A percentile compares a stretch with the other conserved stretches of the same genome.
Evolutionary conservation across 2,797 vertebrate genomes (phyloP).

Genomic region (Aeoliscus strigatus): DNA sequence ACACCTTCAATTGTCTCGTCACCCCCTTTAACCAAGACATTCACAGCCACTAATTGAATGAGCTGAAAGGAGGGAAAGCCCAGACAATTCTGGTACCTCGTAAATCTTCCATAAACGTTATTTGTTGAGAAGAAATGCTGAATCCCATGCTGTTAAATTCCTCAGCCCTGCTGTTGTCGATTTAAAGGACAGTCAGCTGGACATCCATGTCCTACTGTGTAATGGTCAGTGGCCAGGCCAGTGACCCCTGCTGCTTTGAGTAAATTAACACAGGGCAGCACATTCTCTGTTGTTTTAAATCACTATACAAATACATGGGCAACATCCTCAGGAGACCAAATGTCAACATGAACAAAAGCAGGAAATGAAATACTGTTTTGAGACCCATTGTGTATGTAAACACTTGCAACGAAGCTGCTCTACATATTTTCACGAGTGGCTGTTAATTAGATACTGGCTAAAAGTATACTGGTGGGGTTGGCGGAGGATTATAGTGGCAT

Average conservation of each 20-base stretch:
- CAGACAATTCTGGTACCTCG: slow-evolving; percentile 66
- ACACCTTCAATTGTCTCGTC: slow-evolving; percentile 78
- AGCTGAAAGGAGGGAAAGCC: slow-evolving; percentile 62
- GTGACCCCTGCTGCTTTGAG: slow-evolving; percentile 75
- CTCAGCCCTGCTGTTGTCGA: slow-evolving; percentile 81
- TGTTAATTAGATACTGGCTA: slow-evolving; percentile 29
- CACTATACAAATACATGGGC: slow-evolving; percentile 64
- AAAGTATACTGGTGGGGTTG: slow-evolving; percentile 21
- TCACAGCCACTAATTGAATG: slow-evolving; percentile 76
- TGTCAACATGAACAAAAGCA: slow-evolving; percentile 35
- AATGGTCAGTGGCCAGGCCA: slow-evolving; percentile 82
- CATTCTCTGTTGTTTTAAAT: slow-evolving; percentile 71
- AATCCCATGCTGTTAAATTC: slow-evolving; percentile 81
- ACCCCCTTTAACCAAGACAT: slow-evolving; percentile 71
- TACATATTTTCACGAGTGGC: too few relatives aligned
- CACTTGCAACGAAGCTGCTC: slow-evolving; percentile 13
- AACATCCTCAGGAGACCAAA: slow-evolving; percentile 51
- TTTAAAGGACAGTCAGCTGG: slow-evolving; percentile 84
- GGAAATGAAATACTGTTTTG: slow-evolving; percentile 18
- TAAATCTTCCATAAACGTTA: slow-evolving; percentile 81
- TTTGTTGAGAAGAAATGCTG: slow-evolving; percentile 66
- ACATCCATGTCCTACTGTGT: slow-evolving; percentile 78
- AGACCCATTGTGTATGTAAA: slow-evolving; percentile 40
- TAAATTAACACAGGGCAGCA: slow-evolving; percentile 77
- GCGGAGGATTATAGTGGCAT: slow-evolving; percentile 32